phyloP scores from a whole-genome alignment of 1,140 invertebrate species.

The Meloidogyne exigua region DNA sequence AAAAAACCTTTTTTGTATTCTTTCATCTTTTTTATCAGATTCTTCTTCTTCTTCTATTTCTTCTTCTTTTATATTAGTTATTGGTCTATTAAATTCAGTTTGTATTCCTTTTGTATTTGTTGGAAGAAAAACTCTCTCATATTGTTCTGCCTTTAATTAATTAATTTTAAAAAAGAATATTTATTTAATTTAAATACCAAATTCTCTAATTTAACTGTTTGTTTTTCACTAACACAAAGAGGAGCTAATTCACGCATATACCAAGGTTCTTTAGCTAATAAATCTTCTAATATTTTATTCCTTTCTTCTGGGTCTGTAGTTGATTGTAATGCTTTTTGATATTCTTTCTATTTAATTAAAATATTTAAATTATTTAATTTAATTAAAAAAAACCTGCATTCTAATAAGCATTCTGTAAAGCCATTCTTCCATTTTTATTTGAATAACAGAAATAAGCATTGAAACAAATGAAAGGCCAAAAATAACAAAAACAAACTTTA shows the following conservation, averaged over 20 bases:
- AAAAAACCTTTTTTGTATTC: not conserved
- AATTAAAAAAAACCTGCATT: conserved; percentile 46
- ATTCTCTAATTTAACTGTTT: conserved; percentile 49
- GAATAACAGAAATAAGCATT: conserved; percentile 57
- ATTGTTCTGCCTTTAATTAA: conserved; percentile 42
- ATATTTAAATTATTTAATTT: not conserved
- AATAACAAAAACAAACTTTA: conserved; percentile 63
- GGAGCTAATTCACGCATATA: conserved; percentile 55
- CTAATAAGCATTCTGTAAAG: conserved; percentile 56
- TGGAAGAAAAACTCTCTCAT: conserved; percentile 42
- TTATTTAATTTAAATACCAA: not conserved
- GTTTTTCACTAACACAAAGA: conserved; percentile 52
- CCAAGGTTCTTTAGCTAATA: conserved; percentile 54
- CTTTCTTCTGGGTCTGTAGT: conserved; percentile 34
- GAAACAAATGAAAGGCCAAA: conserved; percentile 62
- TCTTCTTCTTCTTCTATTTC: not conserved
- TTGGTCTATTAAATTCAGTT: conserved; percentile 40
- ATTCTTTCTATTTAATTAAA: conserved; percentile 50
- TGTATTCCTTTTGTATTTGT: conserved; percentile 58
- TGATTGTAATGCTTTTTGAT: conserved; percentile 46
- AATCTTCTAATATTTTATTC: conserved; percentile 40
- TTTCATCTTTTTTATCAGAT: not conserved
- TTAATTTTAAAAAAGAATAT: not conserved
- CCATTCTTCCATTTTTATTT: conserved; percentile 64
- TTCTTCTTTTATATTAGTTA: not conserved